A percentile compares a stretch with the other conserved stretches of the same genome.
Conservation (phyloP, 2,113 vertebrate genomes). For the Numida meleagris region DNA sequence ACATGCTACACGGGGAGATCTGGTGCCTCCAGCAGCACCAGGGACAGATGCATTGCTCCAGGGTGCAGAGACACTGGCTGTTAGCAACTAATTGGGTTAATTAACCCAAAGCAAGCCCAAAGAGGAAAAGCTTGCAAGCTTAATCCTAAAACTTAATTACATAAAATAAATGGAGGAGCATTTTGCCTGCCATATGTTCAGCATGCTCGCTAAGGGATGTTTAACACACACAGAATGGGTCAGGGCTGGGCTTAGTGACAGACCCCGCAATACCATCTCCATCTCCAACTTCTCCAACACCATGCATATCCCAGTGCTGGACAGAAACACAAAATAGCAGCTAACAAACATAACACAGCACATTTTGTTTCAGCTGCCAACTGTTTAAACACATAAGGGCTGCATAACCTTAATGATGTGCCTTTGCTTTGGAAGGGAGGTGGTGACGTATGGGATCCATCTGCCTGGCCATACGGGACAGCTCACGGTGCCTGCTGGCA, state of each 20-base stretch:
- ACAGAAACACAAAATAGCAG: not conserved
- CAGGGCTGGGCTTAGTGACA: not conserved
- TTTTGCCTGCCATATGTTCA: not conserved
- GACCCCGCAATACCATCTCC: not conserved
- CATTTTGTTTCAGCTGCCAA: not conserved
- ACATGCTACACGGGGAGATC: not conserved
- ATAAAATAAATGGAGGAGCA: fast-evolving
- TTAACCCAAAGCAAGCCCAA: not conserved
- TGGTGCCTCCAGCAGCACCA: not conserved
- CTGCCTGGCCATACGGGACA: not conserved
- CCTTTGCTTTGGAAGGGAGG: not conserved
- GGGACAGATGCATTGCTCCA: not conserved
- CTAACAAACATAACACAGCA: not conserved
- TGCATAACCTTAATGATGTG: not conserved
- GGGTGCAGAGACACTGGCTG: not conserved
- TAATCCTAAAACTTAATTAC: not conserved
- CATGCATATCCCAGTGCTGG: not conserved
- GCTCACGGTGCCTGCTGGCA: not conserved
- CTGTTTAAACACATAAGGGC: not conserved
- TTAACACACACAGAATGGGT: not conserved
- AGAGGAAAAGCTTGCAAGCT: not conserved
- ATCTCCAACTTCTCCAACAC: not conserved
- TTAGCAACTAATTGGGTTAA: not conserved
- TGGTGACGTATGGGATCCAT: not conserved
- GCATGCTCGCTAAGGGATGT: not conserved